Evolutionary conservation across 2,113 vertebrate genomes (phyloP), one percentile per base, ranked within the genome.

Genomic region (Dicentrarchus labrax): DNA sequence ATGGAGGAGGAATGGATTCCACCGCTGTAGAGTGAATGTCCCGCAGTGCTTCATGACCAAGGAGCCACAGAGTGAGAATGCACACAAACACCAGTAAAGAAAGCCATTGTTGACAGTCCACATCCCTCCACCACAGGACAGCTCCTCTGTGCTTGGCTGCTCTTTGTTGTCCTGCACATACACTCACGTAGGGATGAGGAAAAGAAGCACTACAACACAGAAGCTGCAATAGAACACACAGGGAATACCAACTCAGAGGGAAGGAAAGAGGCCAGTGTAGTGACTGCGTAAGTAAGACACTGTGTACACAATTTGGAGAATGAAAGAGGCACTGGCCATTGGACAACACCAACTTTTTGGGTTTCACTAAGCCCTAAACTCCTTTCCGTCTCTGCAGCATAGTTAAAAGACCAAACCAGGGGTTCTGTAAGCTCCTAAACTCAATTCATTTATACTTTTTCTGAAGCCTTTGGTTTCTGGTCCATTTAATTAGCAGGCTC

Each of bases 221-320:
- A 48, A 21, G 19, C 66, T 56, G 72, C 47, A 61, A 19, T 10
- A 21, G 19, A 64, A 83, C 65, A 72, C 78, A 74, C 30, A 60
- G 19, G 56, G 79, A 61, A 60, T 67, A 60, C 61, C 22, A 54
- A 69, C 43, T 39, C 4, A 59, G 61, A 45, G 36, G 41, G 45
- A 17, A n/a, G 66, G n/a, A 57, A 45, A n/a, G 54, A 54, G 50
- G 36, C 19, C 24, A 62, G 41, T 11, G 15, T 5, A 16, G 65
- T 4, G 51, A 41, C 3, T 16, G 11, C 24, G 22, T 22, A 5
- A 24, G 67, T 64, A 7, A 54, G 36, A 80, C 39, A 21, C 13
- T 24, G 9, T 24, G 45, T 4, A 19, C 5, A 43, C 38, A 22
- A 22, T n/a, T 12, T 22, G 21, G 21, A 66, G 64, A 43, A 45